These are phyloP conservation scores for Alviniconcha marisindica DNA, from an alignment of 1,140 invertebrate species.

Conservation along the genomic window DNA sequence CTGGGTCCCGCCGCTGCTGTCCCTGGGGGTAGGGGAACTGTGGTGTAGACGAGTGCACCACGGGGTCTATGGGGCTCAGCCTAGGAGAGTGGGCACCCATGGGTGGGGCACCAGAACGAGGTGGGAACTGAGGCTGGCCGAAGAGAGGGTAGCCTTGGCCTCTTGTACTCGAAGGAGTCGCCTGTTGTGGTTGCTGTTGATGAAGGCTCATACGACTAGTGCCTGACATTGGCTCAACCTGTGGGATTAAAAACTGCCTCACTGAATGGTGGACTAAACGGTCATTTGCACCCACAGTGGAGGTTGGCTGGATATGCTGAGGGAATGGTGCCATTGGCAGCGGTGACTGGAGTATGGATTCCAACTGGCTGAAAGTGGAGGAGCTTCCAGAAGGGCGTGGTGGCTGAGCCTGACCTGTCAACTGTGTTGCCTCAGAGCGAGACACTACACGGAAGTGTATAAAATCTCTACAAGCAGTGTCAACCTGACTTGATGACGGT, in stretches of 20 bases:
- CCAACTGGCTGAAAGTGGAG: background rate
- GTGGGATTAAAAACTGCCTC: too few relatives aligned
- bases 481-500: too few relatives aligned
- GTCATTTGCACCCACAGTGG: background rate
- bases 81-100: background rate
- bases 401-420: too few relatives aligned
- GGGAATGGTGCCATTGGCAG: background rate
- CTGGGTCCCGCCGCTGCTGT: background rate
- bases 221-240: too few relatives aligned
- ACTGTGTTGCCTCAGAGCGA: too few relatives aligned
- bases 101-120: background rate
- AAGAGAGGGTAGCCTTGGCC: background rate
- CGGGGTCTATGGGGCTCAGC: background rate
- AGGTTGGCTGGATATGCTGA: background rate
- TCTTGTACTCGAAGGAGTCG: background rate
- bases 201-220: too few relatives aligned
- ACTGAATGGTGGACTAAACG: background rate
- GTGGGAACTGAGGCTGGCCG: constrained; percentile 24
- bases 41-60: background rate
- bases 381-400: too few relatives aligned
- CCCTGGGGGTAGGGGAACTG: background rate
- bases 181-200: background rate
- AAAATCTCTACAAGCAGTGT: too few relatives aligned
- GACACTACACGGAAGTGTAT: too few relatives aligned
- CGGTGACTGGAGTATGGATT: background rate